Evolutionary conservation across 2,888 invertebrate species (phyloP), one percentile per base, ranked within the genome.

Genomic region (Dynastes tityus): DNA sequence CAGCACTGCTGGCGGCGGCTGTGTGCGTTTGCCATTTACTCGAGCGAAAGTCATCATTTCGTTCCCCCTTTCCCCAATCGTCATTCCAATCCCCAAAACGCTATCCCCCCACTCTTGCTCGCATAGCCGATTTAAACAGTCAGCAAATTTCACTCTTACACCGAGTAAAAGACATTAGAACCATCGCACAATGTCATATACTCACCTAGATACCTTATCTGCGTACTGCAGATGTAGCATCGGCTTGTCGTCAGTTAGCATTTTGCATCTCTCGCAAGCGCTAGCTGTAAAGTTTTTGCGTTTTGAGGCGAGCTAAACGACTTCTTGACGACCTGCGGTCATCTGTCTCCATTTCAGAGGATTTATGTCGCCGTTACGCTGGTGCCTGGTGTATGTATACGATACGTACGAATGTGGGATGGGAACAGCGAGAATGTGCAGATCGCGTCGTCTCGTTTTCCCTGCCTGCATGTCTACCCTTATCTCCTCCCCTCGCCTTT

Each of bases 301-400:
- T 58, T 58, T 55, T 58, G 11, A 5, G 55, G n/a, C 8, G 16
- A n/a, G 55, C 22, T 58, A 22, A 16, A 58, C 55, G 16, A 58
- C 55, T 68, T 45, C 45, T 45, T 61, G 27, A 51, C 70, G 27
- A 61, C 61, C n/a, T 29, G 40, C 67, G 78, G 78, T 76, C 80
- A 78, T 80, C 76, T 65, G 78, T 80, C 80, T 80, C 78, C 78
- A 80, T 80, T 80, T 58, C 61, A 51, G 61, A 51, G 80, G 80
- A 78, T 80, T 76, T 78, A 71, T 55, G 55, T 55, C 16, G 49
- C 22, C 45, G 22, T 49, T 68, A 22, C 55, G 55, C 5, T 58
- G 9, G 22, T 16, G 22, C 27, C 5, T 40, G 9, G 16, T 65
- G 65, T 40, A 29, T 29, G 63, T 64, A 64, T 32, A 64, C n/a